These are phyloP conservation scores for Hetaerina titia DNA, from an alignment of 2,888 invertebrate species.

Conservation along the genomic window DNA sequence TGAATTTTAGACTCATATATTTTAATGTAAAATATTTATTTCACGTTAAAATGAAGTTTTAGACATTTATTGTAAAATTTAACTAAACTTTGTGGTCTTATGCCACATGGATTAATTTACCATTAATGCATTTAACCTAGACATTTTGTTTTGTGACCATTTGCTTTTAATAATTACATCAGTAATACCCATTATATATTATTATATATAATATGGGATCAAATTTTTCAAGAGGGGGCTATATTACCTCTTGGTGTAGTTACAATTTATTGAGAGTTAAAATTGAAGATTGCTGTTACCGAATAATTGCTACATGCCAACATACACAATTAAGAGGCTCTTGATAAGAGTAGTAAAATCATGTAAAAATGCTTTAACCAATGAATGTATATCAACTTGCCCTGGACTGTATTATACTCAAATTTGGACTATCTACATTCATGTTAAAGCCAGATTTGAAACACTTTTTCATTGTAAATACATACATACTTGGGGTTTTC, in stretches of 20 bases:
- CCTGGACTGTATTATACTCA: conserved; percentile 6
- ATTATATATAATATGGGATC: conserved; percentile 52
- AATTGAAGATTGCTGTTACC: conserved; percentile 28
- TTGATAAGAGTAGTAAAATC: conserved; percentile 13
- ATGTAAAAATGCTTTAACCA: neutral
- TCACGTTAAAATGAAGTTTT: conserved; percentile 61
- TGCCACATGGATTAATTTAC: conserved; percentile 50
- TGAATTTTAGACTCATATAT: conserved; percentile 34
- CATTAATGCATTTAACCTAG: conserved; percentile 58
- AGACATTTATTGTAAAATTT: conserved; percentile 54
- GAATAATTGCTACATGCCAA: neutral
- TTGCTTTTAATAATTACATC: conserved; percentile 61
- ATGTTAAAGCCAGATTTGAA: neutral
- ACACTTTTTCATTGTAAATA: conserved; percentile 22
- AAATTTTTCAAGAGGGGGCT: conserved; percentile 16
- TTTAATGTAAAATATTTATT: conserved; percentile 66
- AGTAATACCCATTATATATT: conserved; percentile 51
- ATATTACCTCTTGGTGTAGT: conserved; percentile 28
- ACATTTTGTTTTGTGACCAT: conserved; percentile 50
- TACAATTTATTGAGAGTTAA: conserved; percentile 32
- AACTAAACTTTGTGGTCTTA: conserved; percentile 23
- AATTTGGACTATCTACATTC: neutral
- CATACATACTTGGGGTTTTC: neutral
- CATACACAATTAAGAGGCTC: neutral
- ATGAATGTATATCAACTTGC: neutral